Evolutionary conservation across 2,113 vertebrate species (phyloP), one percentile per base, ranked within the genome.

Genomic region (Lepisosteus osseus): DNA sequence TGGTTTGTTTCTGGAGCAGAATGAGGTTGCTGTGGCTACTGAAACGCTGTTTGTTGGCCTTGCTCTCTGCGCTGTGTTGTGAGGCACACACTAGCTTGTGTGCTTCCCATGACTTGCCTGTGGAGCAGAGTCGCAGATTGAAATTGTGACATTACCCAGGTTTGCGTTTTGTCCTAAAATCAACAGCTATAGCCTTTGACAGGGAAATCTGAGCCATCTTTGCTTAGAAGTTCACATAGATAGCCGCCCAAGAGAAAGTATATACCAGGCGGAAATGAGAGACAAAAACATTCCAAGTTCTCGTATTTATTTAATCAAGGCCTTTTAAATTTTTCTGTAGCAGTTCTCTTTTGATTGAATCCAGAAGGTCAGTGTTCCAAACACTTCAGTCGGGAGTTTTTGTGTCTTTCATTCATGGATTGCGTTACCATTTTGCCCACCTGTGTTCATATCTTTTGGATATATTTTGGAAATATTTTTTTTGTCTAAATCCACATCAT

Each of bases 71-170:
- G 64, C 41, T 43, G 4, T 45, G 56, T 17, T 42, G 7, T 44
- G 42, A 41, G 13, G 47, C 29, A 44, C 41, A 14, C 41, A 3
- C 54, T 57, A 54, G 8, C 54, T 13, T 13, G 12, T 13, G 54
- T 6, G 15, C n/a, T 3, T 15, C n/a, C 29, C 66, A n/a, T 17
- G 43, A 51, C 15, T 15, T 59, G 57, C 4, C 57, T 59, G 57
- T 51, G 47, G 47, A 2, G 6, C 13, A 62, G 11, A 51, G 43
- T 7, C 14, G 2, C 6, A 59, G 43, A 59, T 42, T 42, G 59
- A 29, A n/a, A 64, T 67, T 15, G 65, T 71, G 70, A 77, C 68
- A 75, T 45, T 68, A 69, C 66, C 62, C 78, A 79, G 75, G 9
- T 55, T 55, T 77, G 73, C 67, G 67, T 61, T 61, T 67, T 57